These are phyloP conservation scores for Lethocerus indicus DNA, from an alignment of 1,140 invertebrate species.

Conservation along the genomic window DNA sequence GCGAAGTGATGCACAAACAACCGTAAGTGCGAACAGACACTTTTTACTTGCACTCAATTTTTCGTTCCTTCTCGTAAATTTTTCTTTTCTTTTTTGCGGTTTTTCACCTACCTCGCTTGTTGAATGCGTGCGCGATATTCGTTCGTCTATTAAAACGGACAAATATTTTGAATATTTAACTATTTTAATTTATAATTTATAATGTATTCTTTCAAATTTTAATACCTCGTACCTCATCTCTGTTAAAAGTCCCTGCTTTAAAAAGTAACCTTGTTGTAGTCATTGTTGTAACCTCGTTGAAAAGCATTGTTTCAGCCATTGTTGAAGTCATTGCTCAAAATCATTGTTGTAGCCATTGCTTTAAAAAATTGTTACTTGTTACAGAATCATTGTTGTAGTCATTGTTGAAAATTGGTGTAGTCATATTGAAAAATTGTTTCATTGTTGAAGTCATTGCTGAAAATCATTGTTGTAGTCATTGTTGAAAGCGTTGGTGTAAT, in stretches of 20 bases:
- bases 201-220: neutral
- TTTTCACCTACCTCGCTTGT: too few relatives aligned
- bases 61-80: too few relatives aligned
- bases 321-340: neutral
- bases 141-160: too few relatives aligned
- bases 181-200: too few relatives aligned
- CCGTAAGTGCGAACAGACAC: too few relatives aligned
- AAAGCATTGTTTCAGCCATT: neutral
- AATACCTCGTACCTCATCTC: neutral
- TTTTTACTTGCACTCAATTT: too few relatives aligned
- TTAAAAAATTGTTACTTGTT: neutral
- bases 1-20: conserved; percentile 52
- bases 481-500: too few relatives aligned
- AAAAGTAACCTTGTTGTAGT: neutral
- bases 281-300: neutral
- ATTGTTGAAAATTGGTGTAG: neutral
- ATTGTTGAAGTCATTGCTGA: neutral
- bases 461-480: neutral
- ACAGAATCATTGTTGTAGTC: neutral
- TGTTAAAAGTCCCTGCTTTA: neutral
- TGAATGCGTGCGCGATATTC: too few relatives aligned
- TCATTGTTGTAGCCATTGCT: neutral
- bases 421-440: neutral
- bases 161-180: too few relatives aligned
- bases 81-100: too few relatives aligned